These are phyloP conservation scores for Noctuana brunneofusca DNA, from an alignment of 2,888 invertebrate genomes.

Conservation along the genomic window DNA sequence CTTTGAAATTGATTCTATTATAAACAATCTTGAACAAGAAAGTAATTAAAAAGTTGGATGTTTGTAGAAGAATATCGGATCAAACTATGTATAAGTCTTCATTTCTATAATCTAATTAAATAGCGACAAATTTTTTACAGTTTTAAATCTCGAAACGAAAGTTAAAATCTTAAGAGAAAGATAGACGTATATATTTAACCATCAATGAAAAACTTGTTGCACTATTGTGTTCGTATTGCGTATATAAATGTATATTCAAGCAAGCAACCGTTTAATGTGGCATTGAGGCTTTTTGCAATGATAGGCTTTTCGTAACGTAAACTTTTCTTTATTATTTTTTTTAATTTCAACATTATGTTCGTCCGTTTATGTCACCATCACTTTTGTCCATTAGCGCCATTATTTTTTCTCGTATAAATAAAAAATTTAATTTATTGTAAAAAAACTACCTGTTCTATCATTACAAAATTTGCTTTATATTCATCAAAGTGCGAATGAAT, in stretches of 20 bases:
- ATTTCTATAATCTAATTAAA: not conserved
- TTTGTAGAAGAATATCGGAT: constrained; percentile 5
- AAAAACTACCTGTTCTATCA: constrained; percentile 10
- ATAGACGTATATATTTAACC: no score
- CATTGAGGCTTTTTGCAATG: constrained; percentile 19
- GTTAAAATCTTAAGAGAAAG: not conserved
- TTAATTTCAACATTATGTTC: not conserved
- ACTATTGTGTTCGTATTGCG: constrained; percentile 65
- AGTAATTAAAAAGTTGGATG: constrained; percentile 29
- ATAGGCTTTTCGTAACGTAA: constrained; percentile 7
- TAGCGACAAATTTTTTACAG: not conserved
- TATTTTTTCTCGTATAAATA: constrained; percentile 1
- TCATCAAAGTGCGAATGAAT: constrained; percentile 18
- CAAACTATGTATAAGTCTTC: constrained; percentile 5
- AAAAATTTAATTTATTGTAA: constrained; percentile 8
- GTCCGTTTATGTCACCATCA: constrained; percentile 1
- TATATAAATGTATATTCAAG: constrained; percentile 40
- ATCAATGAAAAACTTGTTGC: constrained; percentile 28
- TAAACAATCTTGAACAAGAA: constrained; percentile 14
- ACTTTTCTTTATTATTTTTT: not conserved
- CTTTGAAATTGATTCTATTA: constrained; percentile 25
- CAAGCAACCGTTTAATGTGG: constrained; percentile 45
- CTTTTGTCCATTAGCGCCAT: not conserved
- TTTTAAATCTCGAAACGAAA: not conserved
- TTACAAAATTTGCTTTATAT: constrained; percentile 12